A percentile compares a stretch with the other conserved stretches of the same genome.
These are phyloP conservation scores for Tragelaphus eurycerus DNA, from an alignment of 2,797 vertebrate species.

Conservation along the genomic window DNA sequence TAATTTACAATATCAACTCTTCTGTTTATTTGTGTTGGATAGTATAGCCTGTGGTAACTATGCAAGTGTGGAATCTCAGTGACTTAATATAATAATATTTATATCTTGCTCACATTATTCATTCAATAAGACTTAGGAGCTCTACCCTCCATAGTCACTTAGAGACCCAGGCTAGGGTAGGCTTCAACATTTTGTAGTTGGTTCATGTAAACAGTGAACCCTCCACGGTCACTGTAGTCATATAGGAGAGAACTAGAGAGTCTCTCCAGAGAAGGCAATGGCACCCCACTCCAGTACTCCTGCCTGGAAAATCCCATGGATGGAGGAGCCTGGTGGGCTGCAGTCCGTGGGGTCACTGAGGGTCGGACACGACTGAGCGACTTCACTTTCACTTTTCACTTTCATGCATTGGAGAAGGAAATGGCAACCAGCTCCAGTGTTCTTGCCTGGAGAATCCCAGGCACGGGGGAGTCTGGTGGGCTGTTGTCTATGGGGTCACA, in stretches of 20 bases:
- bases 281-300: too few relatives aligned
- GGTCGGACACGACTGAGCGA: too few relatives aligned
- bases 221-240: accelerated
- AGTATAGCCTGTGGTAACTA: background rate
- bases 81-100: background rate
- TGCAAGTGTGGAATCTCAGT: background rate
- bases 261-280: too few relatives aligned
- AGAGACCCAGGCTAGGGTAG: background rate
- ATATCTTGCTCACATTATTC: background rate
- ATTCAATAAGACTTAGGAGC: background rate
- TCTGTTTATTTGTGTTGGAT: background rate
- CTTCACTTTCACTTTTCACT: too few relatives aligned
- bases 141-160: background rate
- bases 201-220: background rate
- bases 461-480: too few relatives aligned
- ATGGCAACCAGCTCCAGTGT: too few relatives aligned
- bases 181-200: background rate
- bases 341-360: too few relatives aligned
- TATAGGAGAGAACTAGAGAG: background rate
- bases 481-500: too few relatives aligned
- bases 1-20: background rate
- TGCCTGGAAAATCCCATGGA: too few relatives aligned
- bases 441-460: too few relatives aligned
- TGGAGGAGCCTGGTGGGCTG: too few relatives aligned
- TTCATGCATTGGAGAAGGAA: too few relatives aligned